phyloP scores from a whole-genome alignment of 2,888 invertebrate species.

The Noctuana brunneofusca region DNA sequence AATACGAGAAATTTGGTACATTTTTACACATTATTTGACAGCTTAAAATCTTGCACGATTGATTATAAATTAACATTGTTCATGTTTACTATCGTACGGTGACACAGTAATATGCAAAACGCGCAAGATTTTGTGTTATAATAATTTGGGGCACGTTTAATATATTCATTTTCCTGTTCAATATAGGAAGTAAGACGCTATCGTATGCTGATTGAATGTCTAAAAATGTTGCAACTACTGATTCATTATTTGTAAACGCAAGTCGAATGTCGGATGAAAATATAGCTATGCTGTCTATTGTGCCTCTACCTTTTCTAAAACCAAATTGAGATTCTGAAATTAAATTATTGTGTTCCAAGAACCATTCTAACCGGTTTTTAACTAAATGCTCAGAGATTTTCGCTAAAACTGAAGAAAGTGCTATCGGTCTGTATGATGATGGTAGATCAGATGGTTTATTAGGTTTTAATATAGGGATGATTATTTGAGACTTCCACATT shows the following conservation, averaged over 20 bases:
- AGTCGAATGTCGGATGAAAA: constrained; percentile 41
- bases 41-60: no score
- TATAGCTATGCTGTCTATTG: background rate
- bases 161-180: background rate
- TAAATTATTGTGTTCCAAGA: background rate
- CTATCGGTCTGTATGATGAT: background rate
- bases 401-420: background rate
- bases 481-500: background rate
- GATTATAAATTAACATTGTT: no score
- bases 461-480: background rate
- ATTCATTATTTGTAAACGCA: constrained; percentile 13
- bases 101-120: no score
- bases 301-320: background rate
- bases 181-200: constrained; percentile 2
- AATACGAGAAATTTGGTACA: no score
- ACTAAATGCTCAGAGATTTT: background rate
- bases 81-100: no score
- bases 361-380: background rate
- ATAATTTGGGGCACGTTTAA: background rate
- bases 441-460: background rate
- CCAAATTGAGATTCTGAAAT: background rate
- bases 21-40: no score
- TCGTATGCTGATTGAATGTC: constrained; percentile 18
- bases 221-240: constrained; percentile 16
- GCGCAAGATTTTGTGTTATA: no score